phyloP scores from a whole-genome alignment of 2,888 invertebrate genomes.

The Ectobius pallidus region DNA sequence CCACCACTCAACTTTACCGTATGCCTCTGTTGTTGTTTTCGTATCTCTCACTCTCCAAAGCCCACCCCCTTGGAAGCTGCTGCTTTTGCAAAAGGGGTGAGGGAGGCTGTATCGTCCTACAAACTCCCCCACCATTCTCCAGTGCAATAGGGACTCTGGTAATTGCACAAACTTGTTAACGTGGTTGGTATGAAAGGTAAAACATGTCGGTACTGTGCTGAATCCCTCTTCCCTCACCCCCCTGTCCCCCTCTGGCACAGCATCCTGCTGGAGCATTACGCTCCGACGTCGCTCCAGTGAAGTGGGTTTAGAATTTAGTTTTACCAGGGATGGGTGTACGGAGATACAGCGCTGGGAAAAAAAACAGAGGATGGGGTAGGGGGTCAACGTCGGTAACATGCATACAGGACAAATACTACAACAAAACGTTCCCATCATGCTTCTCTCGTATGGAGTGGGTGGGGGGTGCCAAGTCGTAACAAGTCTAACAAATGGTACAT shows the following conservation, averaged over 20 bases:
- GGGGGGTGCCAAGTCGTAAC: slow-evolving; percentile 13
- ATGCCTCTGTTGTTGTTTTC: slow-evolving; percentile 29
- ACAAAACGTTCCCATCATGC: slow-evolving; percentile 33
- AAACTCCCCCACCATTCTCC: neutral
- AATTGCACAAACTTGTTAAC: slow-evolving; percentile 46
- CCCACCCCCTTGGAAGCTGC: slow-evolving; percentile 16
- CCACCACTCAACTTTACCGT: slow-evolving; percentile 14
- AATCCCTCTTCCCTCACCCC: slow-evolving; percentile 6
- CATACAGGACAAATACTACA: slow-evolving; percentile 25
- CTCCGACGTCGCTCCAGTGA: slow-evolving; percentile 35
- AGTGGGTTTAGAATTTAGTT: slow-evolving; percentile 34
- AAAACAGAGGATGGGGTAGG: neutral
- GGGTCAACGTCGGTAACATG: slow-evolving; percentile 6
- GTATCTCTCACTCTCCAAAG: slow-evolving; percentile 6
- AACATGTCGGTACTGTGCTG: slow-evolving; percentile 39
- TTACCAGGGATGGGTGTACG: slow-evolving; percentile 11
- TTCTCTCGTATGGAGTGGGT: neutral
- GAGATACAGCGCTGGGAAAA: neutral
- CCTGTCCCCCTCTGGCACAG: neutral
- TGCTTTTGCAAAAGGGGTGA: neutral
- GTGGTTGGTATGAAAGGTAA: slow-evolving; percentile 44
- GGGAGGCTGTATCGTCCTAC: neutral
- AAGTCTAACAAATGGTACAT: slow-evolving; percentile 27
- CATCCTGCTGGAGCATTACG: slow-evolving; percentile 2
- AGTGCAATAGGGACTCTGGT: slow-evolving; percentile 33